These are phyloP conservation scores for Ctenopoma multispine DNA, from an alignment of 2,797 vertebrate species.

Conservation along the genomic window DNA sequence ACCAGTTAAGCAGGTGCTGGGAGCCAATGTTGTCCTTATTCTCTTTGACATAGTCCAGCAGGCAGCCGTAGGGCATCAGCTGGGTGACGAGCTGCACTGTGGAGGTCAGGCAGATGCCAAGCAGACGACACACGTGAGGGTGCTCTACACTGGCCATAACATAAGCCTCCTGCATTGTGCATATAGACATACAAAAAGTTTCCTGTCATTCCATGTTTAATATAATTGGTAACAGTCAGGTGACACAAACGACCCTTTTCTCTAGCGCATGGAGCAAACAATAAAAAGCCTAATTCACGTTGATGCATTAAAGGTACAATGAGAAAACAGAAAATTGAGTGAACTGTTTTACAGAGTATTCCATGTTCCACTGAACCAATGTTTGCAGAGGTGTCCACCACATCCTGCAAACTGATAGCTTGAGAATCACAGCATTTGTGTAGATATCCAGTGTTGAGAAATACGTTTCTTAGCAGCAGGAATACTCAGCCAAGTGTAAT, in stretches of 20 bases:
- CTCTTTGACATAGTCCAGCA: constrained; percentile 95
- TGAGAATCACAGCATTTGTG: constrained; percentile 27
- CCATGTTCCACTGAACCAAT: not conserved
- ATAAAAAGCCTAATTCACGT: not conserved
- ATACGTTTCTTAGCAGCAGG: constrained; percentile 41
- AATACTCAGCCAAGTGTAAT: constrained; percentile 18
- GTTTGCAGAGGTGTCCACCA: not conserved
- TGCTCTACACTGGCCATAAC: constrained; percentile 99
- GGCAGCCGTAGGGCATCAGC: constrained; percentile 97
- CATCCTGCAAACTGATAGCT: constrained; percentile 4
- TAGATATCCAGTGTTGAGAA: constrained; percentile 17
- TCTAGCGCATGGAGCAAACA: not conserved
- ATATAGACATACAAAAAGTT: not conserved
- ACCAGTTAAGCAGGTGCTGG: constrained; percentile 98
- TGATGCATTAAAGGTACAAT: not conserved
- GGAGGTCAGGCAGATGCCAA: constrained; percentile 98
- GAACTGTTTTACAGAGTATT: not conserved
- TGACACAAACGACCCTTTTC: constrained; percentile 4
- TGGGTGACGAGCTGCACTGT: constrained; percentile 97
- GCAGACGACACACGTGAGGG: constrained; percentile 95
- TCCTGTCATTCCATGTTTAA: not conserved
- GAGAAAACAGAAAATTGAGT: not conserved
- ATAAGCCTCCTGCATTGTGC: constrained; percentile 90
- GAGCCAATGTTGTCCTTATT: constrained; percentile 98
- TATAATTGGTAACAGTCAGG: not conserved